Evolutionary conservation across 2,888 invertebrate species (phyloP).

Genomic region (Microplitis manilae): DNA sequence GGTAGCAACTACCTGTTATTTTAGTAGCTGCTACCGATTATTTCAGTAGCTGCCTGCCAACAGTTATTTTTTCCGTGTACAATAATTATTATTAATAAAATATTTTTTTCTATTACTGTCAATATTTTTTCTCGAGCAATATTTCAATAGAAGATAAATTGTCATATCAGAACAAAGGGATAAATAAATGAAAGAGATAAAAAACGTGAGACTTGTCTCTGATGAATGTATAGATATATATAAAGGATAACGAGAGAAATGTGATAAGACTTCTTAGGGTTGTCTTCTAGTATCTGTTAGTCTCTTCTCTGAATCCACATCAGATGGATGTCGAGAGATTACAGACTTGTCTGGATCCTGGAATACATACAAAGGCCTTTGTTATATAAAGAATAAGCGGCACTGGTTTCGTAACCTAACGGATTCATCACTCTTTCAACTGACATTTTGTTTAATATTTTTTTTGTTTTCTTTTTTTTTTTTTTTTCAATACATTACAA

Average conservation of each 20-base stretch:
- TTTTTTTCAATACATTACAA: background rate
- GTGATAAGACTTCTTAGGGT: slow-evolving; percentile 16
- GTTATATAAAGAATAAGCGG: slow-evolving; percentile 3
- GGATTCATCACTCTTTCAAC: slow-evolving; percentile 5
- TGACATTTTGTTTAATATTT: no score
- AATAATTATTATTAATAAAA: no score
- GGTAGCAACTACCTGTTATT: no score
- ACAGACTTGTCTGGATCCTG: slow-evolving; percentile 5
- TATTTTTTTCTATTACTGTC: no score
- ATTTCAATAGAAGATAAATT: no score
- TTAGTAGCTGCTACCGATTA: no score
- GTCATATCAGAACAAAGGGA: background rate
- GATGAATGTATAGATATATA: background rate
- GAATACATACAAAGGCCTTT: slow-evolving; percentile 32
- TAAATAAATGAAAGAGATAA: background rate
- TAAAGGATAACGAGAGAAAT: background rate
- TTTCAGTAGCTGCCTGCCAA: no score
- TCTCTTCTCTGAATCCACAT: background rate
- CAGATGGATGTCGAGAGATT: slow-evolving; percentile 25
- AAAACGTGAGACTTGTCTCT: background rate
- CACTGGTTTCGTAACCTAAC: background rate
- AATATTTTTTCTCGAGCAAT: no score
- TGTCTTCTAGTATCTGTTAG: slow-evolving; percentile 2
- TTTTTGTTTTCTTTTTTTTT: background rate
- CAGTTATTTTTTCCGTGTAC: no score